Evolutionary conservation across 2,888 invertebrate genomes (phyloP).

Genomic region (Strigamia transsilvanica): DNA sequence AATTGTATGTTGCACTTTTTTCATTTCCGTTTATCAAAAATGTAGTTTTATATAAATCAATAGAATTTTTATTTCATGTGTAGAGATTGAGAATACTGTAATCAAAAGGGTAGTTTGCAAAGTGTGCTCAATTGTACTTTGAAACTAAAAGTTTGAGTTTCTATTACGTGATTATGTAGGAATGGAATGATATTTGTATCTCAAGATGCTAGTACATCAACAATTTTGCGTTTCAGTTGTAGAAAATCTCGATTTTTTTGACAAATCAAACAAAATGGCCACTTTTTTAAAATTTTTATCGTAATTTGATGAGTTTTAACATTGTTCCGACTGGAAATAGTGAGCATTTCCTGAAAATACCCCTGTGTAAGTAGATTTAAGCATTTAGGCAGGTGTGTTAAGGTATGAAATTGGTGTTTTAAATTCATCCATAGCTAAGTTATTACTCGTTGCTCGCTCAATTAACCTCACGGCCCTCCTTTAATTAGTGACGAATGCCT

Average conservation of each 20-base stretch:
- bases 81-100: neutral
- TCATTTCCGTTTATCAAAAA: conserved; percentile 45
- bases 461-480: conserved; percentile 32
- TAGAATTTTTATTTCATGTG: conserved; percentile 34
- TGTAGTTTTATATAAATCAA: conserved; percentile 24
- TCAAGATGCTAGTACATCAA: no score
- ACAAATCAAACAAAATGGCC: no score
- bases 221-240: no score
- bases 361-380: no score
- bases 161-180: no score
- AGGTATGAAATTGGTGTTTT: conserved; percentile 23
- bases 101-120: neutral
- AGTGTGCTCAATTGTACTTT: neutral
- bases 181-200: no score
- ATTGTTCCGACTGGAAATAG: no score
- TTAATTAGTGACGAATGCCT: conserved; percentile 49
- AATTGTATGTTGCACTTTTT: conserved; percentile 45
- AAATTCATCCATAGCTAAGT: conserved; percentile 35
- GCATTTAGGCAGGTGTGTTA: neutral
- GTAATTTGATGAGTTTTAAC: no score
- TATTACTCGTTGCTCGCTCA: conserved; percentile 46
- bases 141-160: neutral
- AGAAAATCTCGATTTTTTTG: no score
- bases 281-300: no score
- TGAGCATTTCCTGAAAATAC: no score